phyloP scores from a whole-genome alignment of 2,113 vertebrate genomes.

The Elephas maximus region DNA sequence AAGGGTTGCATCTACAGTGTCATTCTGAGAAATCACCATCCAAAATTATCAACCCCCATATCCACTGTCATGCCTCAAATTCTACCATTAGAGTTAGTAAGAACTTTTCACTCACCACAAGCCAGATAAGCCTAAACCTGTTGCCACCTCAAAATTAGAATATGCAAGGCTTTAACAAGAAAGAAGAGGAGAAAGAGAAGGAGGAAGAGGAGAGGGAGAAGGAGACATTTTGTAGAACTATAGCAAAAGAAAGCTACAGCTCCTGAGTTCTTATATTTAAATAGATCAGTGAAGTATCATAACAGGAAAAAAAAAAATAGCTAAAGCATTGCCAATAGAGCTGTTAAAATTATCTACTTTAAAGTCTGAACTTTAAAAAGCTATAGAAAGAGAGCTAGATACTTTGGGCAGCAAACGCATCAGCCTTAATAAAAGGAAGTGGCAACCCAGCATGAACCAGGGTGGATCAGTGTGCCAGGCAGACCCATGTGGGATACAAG shows the following conservation, averaged over 20 bases:
- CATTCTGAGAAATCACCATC: background rate
- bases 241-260: background rate
- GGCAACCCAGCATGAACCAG: background rate
- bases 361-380: background rate
- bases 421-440: constrained; percentile 56
- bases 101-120: background rate
- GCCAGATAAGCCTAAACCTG: background rate
- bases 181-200: background rate
- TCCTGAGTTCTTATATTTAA: background rate
- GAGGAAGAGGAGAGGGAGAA: background rate
- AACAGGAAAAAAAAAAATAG: background rate
- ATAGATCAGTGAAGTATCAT: background rate
- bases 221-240: background rate
- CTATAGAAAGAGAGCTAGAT: background rate
- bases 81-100: background rate
- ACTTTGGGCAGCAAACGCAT: background rate
- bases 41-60: background rate
- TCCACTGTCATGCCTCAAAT: background rate
- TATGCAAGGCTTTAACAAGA: background rate
- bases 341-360: background rate
- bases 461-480: background rate
- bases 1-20: background rate
- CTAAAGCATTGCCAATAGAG: background rate
- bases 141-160: background rate
- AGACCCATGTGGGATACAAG: background rate